Evolutionary conservation across 2,797 vertebrate species (phyloP).

Genomic region (Anguilla pacifica): DNA sequence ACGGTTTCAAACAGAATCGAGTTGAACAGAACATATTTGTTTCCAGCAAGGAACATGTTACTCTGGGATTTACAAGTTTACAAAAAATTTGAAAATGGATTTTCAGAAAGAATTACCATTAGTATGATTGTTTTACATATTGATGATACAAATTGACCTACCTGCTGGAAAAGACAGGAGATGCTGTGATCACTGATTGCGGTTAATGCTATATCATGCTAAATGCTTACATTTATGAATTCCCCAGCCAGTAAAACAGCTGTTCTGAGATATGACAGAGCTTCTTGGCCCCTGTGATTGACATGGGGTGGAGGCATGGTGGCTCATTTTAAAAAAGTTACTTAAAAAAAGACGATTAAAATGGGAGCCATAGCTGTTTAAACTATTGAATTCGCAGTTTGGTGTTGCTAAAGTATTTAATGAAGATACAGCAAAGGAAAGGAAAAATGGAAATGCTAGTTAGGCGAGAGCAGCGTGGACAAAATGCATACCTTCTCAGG

Average conservation of each 20-base stretch:
- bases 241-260: not conserved
- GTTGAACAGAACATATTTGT: not conserved
- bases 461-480: not conserved
- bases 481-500: not conserved
- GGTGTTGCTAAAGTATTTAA: not conserved
- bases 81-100: not conserved
- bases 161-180: not conserved
- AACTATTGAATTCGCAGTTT: not conserved
- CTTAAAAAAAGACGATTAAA: not conserved
- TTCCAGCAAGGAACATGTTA: not conserved
- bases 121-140: not conserved
- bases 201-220: not conserved
- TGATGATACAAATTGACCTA: not conserved
- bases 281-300: not conserved
- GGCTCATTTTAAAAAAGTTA: not conserved
- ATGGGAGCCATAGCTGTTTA: not conserved
- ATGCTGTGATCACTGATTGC: not conserved
- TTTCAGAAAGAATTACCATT: not conserved
- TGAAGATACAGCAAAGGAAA: too few relatives aligned
- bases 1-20: not conserved
- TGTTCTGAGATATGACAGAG: not conserved
- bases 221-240: not conserved
- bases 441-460: not conserved
- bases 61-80: not conserved
- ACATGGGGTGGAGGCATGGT: not conserved